Evolutionary conservation across 1,140 invertebrate genomes (phyloP), one percentile per base, ranked within the genome.

Genomic region (Whitmania pigra): DNA sequence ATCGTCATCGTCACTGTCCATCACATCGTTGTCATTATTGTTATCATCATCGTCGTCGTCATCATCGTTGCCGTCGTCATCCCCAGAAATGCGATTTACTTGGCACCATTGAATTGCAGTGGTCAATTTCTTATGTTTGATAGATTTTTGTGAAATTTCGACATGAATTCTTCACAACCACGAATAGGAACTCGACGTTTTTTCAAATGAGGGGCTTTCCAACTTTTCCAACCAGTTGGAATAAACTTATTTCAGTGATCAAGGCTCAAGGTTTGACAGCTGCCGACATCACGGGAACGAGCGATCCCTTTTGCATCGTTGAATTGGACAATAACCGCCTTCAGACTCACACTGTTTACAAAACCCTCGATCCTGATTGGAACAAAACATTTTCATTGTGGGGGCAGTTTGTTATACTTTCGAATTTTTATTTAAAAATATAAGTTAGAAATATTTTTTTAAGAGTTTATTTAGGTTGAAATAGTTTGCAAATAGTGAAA

Each of bases 341-440:
- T 53, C 94, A 97, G 82, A 99, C 96, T 0, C 94, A 98, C 80
- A 99, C 96, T 0, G 94, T 97, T 80, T 99, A 99, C 81, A 97
- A 98, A 81, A 99, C 94, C 0, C 83, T 99, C 4, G 87, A 89
- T 68, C 96, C 96, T 0, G 91, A 89, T 73, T 99, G 96, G 96
- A 93, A 97, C 82, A 97, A 98, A 84, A 92, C 97, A 75, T 99
- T 99, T 80, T 94, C 91, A 53, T 97, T 99, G 92, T 94, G 84
- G 89, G 90, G 87, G 71, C 67, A 18, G 13, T 63, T 71, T 75
- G 2, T 49, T 49, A 13, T 11, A 49, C 0, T 11, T 49, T 49
- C 13, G 43, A 15, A 36, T 36, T 36, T 36, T 3, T 36, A 36
- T 36, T 36, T 36, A 36, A 36, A 36, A 3, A 3, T 36, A 36